phyloP scores from a whole-genome alignment of 2,888 invertebrate genomes.

The Trichogramma evanescens region DNA sequence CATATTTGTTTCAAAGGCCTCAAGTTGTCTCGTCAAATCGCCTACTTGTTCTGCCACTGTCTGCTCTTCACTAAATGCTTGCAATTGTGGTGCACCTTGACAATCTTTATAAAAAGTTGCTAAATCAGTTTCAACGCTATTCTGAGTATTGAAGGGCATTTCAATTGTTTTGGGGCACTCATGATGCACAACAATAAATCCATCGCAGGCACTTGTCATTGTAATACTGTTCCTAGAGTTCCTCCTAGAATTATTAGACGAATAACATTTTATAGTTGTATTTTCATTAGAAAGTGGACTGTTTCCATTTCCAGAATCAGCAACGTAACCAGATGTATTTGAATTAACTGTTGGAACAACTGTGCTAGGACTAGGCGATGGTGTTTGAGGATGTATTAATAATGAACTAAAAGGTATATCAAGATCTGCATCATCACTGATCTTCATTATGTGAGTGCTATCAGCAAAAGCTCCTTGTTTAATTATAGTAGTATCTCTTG shows the following conservation, averaged over 20 bases:
- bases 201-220: constrained; percentile 54
- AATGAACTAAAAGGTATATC: constrained; percentile 63
- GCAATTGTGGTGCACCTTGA: constrained; percentile 61
- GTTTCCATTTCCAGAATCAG: constrained; percentile 43
- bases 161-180: too few species aligned
- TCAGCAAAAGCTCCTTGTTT: constrained; percentile 75
- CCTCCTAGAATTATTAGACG: constrained; percentile 45
- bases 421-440: constrained; percentile 53
- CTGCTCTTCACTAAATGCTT: constrained; percentile 50
- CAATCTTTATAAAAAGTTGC: constrained; percentile 76
- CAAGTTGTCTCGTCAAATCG: constrained; percentile 63
- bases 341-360: constrained; percentile 28
- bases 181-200: constrained; percentile 60
- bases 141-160: too few species aligned
- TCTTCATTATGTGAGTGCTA: constrained; percentile 53
- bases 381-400: constrained; percentile 44
- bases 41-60: constrained; percentile 55
- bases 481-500: constrained; percentile 58
- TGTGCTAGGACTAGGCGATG: constrained; percentile 32
- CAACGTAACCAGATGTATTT: constrained; percentile 15
- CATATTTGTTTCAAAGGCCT: constrained; percentile 67
- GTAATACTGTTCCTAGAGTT: constrained; percentile 50
- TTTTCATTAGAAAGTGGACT: constrained; percentile 37
- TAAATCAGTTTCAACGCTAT: constrained; percentile 51
- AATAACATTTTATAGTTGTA: constrained; percentile 42